Evolutionary conservation across 2,797 vertebrate genomes (phyloP).

Genomic region (Craterocephalus amniculus): DNA sequence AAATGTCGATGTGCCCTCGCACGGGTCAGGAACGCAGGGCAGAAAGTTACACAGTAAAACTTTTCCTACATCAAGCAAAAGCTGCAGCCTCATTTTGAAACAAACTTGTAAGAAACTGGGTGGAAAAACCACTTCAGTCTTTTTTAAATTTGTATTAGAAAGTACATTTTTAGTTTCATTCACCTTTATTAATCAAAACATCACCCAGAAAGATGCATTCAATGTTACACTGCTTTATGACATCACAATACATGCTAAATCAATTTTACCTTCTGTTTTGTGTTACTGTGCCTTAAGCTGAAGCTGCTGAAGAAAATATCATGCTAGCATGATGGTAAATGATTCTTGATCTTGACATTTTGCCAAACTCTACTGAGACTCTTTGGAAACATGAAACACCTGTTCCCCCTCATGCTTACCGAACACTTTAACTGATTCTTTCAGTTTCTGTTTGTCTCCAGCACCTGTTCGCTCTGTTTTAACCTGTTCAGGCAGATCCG

Average conservation of each 20-base stretch:
- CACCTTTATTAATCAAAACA: neutral
- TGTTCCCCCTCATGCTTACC: slow-evolving; percentile 19
- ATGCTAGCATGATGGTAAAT: too few species aligned
- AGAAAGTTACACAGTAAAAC: neutral
- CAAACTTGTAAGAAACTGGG: neutral
- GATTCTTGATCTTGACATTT: too few species aligned
- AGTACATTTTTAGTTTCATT: neutral
- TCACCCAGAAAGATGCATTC: neutral
- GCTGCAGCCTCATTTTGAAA: neutral
- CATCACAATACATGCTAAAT: neutral
- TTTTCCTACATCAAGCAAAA: neutral
- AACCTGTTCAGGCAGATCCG: slow-evolving; percentile 54
- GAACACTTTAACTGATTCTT: slow-evolving; percentile 6
- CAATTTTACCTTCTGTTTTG: too few species aligned
- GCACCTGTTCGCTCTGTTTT: slow-evolving; percentile 15
- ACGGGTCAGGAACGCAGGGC: neutral
- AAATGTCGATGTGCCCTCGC: neutral
- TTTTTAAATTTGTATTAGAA: neutral
- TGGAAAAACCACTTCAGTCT: too few species aligned
- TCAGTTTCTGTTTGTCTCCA: slow-evolving; percentile 25
- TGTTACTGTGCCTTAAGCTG: too few species aligned
- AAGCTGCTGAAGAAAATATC: too few species aligned
- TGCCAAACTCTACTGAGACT: neutral
- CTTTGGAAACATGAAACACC: neutral
- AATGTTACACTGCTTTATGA: neutral